Conservation (phyloP, 2,113 vertebrate genomes). For the Sebastes schlegelii region DNA sequence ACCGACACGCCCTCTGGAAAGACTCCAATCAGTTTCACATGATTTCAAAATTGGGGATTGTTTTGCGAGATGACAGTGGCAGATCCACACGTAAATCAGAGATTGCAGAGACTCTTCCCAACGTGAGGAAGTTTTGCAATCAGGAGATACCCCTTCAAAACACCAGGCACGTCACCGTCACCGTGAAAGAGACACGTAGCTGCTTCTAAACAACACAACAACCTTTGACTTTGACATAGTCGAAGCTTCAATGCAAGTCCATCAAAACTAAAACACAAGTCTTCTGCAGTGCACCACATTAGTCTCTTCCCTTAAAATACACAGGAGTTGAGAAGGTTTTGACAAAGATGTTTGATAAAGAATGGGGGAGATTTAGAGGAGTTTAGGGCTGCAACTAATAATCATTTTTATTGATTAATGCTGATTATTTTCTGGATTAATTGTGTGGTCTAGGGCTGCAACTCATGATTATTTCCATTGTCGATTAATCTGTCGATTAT, state of each 20-base stretch:
- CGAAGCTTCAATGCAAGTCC: not conserved
- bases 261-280: not conserved
- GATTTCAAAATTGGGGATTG: slow-evolving; percentile 39
- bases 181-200: not conserved
- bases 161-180: not conserved
- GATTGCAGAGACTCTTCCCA: not conserved
- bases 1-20: slow-evolving; percentile 52
- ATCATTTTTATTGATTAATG: no score
- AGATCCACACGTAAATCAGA: slow-evolving; percentile 1
- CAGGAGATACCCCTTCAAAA: not conserved
- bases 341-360: no score
- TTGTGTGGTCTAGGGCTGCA: no score
- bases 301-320: not conserved
- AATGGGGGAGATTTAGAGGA: not conserved
- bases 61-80: slow-evolving; percentile 12
- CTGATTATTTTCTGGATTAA: not conserved
- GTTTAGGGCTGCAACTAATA: not conserved
- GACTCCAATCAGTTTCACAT: slow-evolving; percentile 54
- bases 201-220: not conserved
- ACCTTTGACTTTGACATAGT: slow-evolving; percentile 8
- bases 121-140: slow-evolving; percentile 13
- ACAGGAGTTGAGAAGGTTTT: not conserved
- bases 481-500: no score
- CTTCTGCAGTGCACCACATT: not conserved
- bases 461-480: no score